phyloP scores from a whole-genome alignment of 2,113 vertebrate species.

The Propithecus coquereli region DNA sequence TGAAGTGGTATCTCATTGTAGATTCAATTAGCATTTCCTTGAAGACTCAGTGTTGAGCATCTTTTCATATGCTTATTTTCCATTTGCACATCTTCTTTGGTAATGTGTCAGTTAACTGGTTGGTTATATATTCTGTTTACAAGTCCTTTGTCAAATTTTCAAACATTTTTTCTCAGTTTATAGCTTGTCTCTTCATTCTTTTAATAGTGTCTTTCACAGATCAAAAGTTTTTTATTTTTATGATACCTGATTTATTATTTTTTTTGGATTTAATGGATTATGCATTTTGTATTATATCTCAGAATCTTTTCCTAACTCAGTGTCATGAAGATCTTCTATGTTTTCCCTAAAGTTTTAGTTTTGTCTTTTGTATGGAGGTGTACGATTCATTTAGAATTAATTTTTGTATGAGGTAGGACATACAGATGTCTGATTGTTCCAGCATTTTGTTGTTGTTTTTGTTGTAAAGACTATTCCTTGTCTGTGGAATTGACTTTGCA shows the following conservation, averaged over 20 bases:
- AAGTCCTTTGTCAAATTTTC: background rate
- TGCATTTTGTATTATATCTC: background rate
- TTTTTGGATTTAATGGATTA: background rate
- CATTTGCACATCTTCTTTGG: background rate
- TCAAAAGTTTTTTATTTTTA: background rate
- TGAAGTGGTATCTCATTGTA: background rate
- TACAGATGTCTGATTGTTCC: background rate
- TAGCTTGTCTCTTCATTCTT: background rate
- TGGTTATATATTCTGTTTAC: background rate
- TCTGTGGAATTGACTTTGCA: background rate
- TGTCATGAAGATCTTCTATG: background rate
- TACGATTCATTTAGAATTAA: background rate
- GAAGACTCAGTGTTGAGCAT: background rate
- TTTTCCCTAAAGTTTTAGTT: background rate
- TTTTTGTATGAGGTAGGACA: background rate
- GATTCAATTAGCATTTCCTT: background rate
- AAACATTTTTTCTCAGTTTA: background rate
- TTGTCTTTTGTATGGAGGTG: background rate
- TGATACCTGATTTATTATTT: background rate
- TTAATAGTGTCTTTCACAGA: background rate
- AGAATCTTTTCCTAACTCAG: background rate
- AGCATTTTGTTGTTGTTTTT: background rate
- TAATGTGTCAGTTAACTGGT: background rate
- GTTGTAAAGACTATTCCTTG: background rate
- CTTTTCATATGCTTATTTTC: background rate